Evolutionary conservation across 2,888 invertebrate genomes (phyloP), one percentile per base, ranked within the genome.

Genomic region (Lottia gigantea): DNA sequence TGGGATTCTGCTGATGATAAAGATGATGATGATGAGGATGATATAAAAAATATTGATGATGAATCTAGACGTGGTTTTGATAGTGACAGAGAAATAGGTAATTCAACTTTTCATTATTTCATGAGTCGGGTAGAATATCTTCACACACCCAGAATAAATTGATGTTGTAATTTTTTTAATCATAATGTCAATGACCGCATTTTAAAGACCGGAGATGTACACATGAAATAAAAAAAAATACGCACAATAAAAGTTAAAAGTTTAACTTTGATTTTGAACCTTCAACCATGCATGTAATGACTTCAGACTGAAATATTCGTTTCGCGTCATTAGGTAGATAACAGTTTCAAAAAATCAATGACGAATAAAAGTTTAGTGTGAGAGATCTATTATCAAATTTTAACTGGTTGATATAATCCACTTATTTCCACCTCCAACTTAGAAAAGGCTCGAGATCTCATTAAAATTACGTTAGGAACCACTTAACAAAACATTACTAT

Each of bases 1-100:
- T 96, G 96, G 95, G 77, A 66, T 49, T 77, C 85, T 70, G 83
- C 82, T 46, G 87, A 86, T 67, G 85, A 86, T 16, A 76, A 73
- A 61, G 68, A 72, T 8, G 67, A 63, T 23, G 67, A 61, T 25
- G 78, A 77, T 49, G 80, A 82, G 19, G 78, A 78, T 23, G 83
- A 81, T 62, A 73, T 81, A 8, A 81, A 84, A 19, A 87, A 86
- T 71, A 83, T 81, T 63, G 87, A 86, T 67, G 85, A 86, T 12
- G 77, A 74, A 46, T 55, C 46, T n/a, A 45, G 63, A 19, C 23
- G 55, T 19, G 55, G 55, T 23, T 55, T 55, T 23, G 55, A 55
- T 19, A 55, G 55, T 23, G 55, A 55, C 11, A 19, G 55, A 23
- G 55, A 55, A 55, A 55, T 55, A 23, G 55, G 55, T 55, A 55